Evolutionary conservation across 2,888 invertebrate genomes (phyloP).

Genomic region (Phengaris alcon): DNA sequence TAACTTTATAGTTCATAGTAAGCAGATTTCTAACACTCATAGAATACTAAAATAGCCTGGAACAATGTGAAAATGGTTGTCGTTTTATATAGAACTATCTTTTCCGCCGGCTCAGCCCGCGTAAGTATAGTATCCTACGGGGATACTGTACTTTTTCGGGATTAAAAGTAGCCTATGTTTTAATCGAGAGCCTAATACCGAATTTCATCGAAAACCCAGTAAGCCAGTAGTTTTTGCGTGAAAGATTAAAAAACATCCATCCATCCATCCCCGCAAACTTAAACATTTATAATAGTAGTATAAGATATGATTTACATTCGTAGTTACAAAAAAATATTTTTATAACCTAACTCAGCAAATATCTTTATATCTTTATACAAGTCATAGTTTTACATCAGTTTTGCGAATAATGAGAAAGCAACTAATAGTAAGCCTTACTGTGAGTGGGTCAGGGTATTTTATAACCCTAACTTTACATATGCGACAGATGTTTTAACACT

Average conservation of each 20-base stretch:
- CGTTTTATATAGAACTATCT: background rate
- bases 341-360: background rate
- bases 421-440: slow-evolving; percentile 3
- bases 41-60: slow-evolving; percentile 22
- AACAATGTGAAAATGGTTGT: slow-evolving; percentile 15
- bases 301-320: background rate
- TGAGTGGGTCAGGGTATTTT: slow-evolving; percentile 58
- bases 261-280: too few species aligned
- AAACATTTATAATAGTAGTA: too few species aligned
- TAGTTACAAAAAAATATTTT: slow-evolving; percentile 1
- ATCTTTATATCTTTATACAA: background rate
- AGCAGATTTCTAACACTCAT: slow-evolving; percentile 25
- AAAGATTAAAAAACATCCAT: too few species aligned
- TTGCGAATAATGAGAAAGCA: background rate
- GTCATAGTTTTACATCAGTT: slow-evolving; percentile 1
- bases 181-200: too few species aligned
- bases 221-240: too few species aligned
- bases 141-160: too few species aligned
- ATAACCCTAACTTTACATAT: slow-evolving; percentile 70
- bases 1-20: slow-evolving; percentile 28
- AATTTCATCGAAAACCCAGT: too few species aligned
- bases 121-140: too few species aligned
- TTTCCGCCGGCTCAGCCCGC: too few species aligned
- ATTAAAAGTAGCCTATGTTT: too few species aligned
- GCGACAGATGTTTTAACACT: slow-evolving; percentile 71